Evolutionary conservation across 2,797 vertebrate genomes (phyloP).

Genomic region (Sebastes diploproa): DNA sequence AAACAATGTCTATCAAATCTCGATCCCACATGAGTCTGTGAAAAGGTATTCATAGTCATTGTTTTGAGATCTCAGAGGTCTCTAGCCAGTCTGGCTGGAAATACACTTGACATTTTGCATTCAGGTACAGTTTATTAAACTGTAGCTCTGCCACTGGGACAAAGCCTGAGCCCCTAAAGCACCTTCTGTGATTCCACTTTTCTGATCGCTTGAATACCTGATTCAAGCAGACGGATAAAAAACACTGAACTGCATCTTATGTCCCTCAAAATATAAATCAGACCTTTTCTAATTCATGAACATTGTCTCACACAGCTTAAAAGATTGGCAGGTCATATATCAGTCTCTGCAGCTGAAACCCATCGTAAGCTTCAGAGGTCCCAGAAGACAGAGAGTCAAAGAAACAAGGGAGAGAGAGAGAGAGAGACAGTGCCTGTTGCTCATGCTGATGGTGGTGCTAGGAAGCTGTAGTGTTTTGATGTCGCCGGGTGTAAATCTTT

Average conservation of each 20-base stretch:
- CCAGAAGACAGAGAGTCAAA: not conserved
- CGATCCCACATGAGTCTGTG: not conserved
- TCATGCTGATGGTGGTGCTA: slow-evolving; percentile 22
- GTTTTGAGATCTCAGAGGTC: slow-evolving; percentile 49
- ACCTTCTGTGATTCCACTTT: slow-evolving; percentile 6
- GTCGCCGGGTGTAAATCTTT: slow-evolving; percentile 38
- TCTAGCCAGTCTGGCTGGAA: slow-evolving; percentile 12
- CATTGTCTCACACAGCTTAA: not conserved
- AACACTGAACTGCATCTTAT: not conserved
- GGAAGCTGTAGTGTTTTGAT: slow-evolving; percentile 8
- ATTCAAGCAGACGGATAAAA: not conserved
- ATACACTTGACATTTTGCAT: slow-evolving; percentile 43
- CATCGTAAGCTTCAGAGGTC: slow-evolving; percentile 10
- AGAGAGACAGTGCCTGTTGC: slow-evolving; percentile 1
- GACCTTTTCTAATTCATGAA: not conserved
- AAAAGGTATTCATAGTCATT: slow-evolving; percentile 44
- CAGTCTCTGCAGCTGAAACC: slow-evolving; percentile 2
- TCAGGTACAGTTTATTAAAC: slow-evolving; percentile 48
- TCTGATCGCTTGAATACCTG: not conserved
- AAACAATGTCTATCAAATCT: slow-evolving; percentile 33
- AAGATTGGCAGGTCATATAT: slow-evolving; percentile 20
- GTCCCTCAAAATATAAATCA: slow-evolving; percentile 9
- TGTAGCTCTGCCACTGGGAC: slow-evolving; percentile 28
- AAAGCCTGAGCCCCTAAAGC: slow-evolving; percentile 15
- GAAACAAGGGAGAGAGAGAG: not conserved